phyloP scores from a whole-genome alignment of 2,113 vertebrate genomes.

The Xenopus borealis region DNA sequence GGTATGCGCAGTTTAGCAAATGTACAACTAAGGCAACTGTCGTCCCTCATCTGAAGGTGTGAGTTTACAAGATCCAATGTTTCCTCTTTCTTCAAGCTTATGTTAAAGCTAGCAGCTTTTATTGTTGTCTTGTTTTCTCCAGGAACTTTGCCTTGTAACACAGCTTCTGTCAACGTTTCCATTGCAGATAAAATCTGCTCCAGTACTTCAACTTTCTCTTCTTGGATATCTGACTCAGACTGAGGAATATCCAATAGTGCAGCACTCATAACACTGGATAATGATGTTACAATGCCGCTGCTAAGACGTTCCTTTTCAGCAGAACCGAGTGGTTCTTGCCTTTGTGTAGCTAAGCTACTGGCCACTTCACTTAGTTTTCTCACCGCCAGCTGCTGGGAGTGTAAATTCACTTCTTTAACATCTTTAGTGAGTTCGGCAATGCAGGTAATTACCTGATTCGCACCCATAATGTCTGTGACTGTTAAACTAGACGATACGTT shows the following conservation, averaged over 20 bases:
- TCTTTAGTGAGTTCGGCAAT: conserved; percentile 53
- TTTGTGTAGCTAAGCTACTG: conserved; percentile 22
- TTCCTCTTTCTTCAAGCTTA: conserved; percentile 58
- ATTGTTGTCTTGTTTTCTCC: conserved; percentile 53
- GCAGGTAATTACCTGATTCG: conserved; percentile 56
- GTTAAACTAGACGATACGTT: conserved; percentile 48
- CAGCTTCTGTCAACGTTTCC: conserved; percentile 50
- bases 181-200: conserved; percentile 46
- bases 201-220: neutral
- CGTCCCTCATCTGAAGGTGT: neutral
- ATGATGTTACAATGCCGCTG: conserved; percentile 53
- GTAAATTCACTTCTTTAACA: conserved; percentile 15
- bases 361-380: conserved; percentile 50
- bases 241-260: conserved; percentile 40
- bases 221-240: no score
- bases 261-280: conserved; percentile 57
- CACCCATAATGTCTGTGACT: conserved; percentile 17
- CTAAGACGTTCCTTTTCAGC: conserved; percentile 57
- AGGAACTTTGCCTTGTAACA: conserved; percentile 58
- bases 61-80: neutral
- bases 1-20: conserved; percentile 31
- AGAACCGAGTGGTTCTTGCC: neutral
- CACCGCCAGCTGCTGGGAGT: conserved; percentile 29
- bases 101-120: conserved; percentile 50
- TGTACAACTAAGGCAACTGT: conserved; percentile 53